These are phyloP conservation scores for Aphodius granarius DNA, from an alignment of 2,888 invertebrate genomes.

Conservation along the genomic window DNA sequence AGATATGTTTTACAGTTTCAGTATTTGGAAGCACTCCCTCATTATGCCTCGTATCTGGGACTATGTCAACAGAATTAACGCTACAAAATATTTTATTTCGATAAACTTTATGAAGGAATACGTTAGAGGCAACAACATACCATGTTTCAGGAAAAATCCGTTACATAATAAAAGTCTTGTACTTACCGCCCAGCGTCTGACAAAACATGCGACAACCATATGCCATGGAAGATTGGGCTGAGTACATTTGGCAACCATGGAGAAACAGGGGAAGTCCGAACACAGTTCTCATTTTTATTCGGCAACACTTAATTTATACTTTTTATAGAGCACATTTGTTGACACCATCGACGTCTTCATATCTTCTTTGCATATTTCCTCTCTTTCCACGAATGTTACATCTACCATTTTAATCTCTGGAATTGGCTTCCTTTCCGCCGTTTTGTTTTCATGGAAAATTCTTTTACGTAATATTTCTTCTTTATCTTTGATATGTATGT, in stretches of 20 bases:
- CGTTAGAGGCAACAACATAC: background rate
- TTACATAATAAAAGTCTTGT: slow-evolving; percentile 14
- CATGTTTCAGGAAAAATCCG: background rate
- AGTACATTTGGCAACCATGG: slow-evolving; percentile 33
- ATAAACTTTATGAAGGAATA: background rate
- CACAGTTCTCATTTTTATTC: slow-evolving; percentile 1
- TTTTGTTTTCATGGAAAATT: no score
- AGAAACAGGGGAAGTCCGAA: slow-evolving; percentile 1
- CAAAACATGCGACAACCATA: slow-evolving; percentile 38
- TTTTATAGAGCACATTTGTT: background rate
- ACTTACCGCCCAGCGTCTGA: slow-evolving; percentile 43
- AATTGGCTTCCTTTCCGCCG: no score
- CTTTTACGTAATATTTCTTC: no score
- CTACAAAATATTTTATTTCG: background rate
- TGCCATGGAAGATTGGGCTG: slow-evolving; percentile 55
- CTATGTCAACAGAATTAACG: no score
- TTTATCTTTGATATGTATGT: no score
- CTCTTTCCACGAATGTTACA: background rate
- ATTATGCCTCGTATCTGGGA: no score
- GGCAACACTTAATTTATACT: background rate
- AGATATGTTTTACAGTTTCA: no score
- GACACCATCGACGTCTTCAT: background rate
- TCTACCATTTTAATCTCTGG: background rate
- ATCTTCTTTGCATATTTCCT: background rate
- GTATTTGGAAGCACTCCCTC: no score